Evolutionary conservation across 2,113 vertebrate species (phyloP).

Genomic region (Notothenia coriiceps): DNA sequence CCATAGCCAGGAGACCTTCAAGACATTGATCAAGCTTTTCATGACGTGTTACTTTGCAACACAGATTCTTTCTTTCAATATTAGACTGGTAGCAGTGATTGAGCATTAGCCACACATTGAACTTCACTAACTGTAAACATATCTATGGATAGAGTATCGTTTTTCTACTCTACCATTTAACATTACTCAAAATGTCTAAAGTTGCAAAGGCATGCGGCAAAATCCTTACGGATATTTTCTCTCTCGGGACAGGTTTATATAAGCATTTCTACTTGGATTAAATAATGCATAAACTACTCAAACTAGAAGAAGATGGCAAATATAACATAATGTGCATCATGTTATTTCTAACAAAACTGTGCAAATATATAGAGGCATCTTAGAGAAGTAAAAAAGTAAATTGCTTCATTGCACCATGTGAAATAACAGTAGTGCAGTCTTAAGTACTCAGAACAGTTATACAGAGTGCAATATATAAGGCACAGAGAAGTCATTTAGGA

Average conservation of each 20-base stretch:
- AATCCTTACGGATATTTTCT: background rate
- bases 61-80: background rate
- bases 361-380: conserved; percentile 11
- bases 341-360: background rate
- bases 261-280: background rate
- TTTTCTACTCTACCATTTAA: background rate
- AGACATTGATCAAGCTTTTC: background rate
- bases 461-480: conserved; percentile 53
- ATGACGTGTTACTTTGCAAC: conserved; percentile 11
- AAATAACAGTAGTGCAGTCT: background rate
- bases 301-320: background rate
- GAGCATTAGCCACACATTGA: background rate
- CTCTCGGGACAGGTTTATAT: background rate
- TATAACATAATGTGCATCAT: background rate
- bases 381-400: background rate
- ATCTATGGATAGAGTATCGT: background rate
- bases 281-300: background rate
- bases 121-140: conserved; percentile 18
- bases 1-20: background rate
- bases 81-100: background rate
- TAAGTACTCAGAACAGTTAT: background rate
- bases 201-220: background rate
- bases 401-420: background rate
- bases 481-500: conserved; percentile 45
- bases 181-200: background rate